Evolutionary conservation across 2,797 vertebrate species (phyloP).

Genomic region (Limosa lapponica): DNA sequence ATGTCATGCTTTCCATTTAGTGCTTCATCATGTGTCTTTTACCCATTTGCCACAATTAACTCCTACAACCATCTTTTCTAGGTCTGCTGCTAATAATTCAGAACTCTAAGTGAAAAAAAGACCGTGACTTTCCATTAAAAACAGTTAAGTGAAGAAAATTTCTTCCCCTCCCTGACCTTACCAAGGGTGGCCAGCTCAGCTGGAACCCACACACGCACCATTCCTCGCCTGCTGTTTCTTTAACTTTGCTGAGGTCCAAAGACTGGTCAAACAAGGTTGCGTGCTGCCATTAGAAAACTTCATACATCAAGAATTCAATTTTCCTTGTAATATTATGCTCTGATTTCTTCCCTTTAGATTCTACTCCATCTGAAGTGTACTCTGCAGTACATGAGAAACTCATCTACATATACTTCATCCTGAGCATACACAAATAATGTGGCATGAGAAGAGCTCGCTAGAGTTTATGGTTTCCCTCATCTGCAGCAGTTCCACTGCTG

Average conservation of each 20-base stretch:
- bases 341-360: background rate
- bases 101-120: background rate
- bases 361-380: background rate
- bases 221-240: background rate
- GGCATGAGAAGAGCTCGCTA: rapidly evolving
- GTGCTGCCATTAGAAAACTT: background rate
- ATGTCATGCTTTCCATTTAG: background rate
- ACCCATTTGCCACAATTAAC: rapidly evolving
- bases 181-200: background rate
- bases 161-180: background rate
- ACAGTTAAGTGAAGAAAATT: background rate
- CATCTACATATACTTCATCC: background rate
- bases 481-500: background rate
- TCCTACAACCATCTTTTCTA: background rate
- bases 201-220: background rate
- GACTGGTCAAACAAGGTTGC: background rate
- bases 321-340: background rate
- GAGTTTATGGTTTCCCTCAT: background rate
- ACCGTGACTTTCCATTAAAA: background rate
- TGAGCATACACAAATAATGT: background rate
- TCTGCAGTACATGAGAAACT: background rate
- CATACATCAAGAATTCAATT: background rate
- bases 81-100: background rate
- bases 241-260: background rate
- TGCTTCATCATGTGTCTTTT: background rate